Evolutionary conservation across 2,888 invertebrate species (phyloP).

Genomic region (Tenodera sinensis): DNA sequence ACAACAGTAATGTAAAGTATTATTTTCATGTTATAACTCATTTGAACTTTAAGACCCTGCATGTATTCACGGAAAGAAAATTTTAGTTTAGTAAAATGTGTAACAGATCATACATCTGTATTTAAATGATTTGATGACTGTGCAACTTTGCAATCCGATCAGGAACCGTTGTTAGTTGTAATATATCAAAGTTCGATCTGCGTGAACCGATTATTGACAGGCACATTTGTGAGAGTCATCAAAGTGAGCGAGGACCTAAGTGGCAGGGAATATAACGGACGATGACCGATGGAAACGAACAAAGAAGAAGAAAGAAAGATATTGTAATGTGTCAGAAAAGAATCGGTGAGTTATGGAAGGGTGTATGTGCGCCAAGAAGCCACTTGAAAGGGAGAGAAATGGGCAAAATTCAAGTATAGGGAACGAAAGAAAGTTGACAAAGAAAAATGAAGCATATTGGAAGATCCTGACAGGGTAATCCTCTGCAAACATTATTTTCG

Average conservation of each 20-base stretch:
- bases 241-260: not conserved
- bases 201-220: not conserved
- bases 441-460: slow-evolving; percentile 17
- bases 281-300: not conserved
- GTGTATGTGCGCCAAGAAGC: not conserved
- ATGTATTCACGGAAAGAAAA: no score
- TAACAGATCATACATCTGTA: no score
- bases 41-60: no score
- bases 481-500: not conserved
- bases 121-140: no score
- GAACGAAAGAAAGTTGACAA: not conserved
- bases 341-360: slow-evolving; percentile 4
- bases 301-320: slow-evolving; percentile 8
- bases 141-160: no score
- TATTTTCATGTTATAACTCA: no score
- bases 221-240: not conserved
- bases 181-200: not conserved
- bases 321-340: not conserved
- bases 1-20: no score
- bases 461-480: slow-evolving; percentile 26
- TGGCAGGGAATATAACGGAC: not conserved
- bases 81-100: no score
- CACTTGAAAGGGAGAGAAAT: not conserved
- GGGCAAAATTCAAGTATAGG: slow-evolving; percentile 11
- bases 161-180: not conserved